Evolutionary conservation across 2,113 vertebrate species (phyloP).

Genomic region (Microcebus lehilahytsara): DNA sequence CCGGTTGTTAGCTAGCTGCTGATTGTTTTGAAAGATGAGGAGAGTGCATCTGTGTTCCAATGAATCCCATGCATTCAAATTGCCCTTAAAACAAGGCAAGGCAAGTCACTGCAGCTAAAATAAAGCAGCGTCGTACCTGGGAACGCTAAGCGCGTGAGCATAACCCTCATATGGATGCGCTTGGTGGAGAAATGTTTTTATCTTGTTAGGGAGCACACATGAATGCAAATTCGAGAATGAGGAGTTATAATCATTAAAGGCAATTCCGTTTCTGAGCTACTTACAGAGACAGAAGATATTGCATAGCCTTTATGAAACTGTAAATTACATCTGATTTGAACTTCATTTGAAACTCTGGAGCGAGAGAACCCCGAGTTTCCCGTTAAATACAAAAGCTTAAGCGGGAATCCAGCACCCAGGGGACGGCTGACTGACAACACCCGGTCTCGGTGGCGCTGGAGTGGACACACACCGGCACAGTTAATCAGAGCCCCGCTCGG

Average conservation of each 20-base stretch:
- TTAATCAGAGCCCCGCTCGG: slow-evolving; percentile 80
- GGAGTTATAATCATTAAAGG: slow-evolving; percentile 76
- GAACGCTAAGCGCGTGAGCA: slow-evolving; percentile 29
- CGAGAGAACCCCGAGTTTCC: slow-evolving; percentile 73
- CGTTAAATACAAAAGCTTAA: slow-evolving; percentile 78
- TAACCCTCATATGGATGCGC: slow-evolving; percentile 7
- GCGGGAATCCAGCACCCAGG: slow-evolving; percentile 77
- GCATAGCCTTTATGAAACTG: slow-evolving; percentile 61
- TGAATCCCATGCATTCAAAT: slow-evolving; percentile 56
- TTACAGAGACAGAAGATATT: slow-evolving; percentile 76
- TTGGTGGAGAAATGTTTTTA: slow-evolving; percentile 62
- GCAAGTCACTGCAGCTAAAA: slow-evolving; percentile 23
- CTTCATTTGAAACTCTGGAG: slow-evolving; percentile 76
- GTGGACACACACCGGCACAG: slow-evolving; percentile 69
- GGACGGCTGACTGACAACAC: slow-evolving; percentile 79
- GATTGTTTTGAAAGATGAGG: slow-evolving; percentile 31
- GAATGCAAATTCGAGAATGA: slow-evolving; percentile 77
- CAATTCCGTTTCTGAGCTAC: slow-evolving; percentile 76
- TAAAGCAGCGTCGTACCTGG: slow-evolving; percentile 2
- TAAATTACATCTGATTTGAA: slow-evolving; percentile 79
- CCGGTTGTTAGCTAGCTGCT: slow-evolving; percentile 46
- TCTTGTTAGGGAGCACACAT: slow-evolving; percentile 75
- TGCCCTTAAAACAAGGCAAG: slow-evolving; percentile 52
- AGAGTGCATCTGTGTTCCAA: slow-evolving; percentile 22
- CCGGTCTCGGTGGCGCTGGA: slow-evolving; percentile 71